Evolutionary conservation across 2,797 vertebrate species (phyloP), one percentile per base, ranked within the genome.

Genomic region (Scomberomorus guttatus): DNA sequence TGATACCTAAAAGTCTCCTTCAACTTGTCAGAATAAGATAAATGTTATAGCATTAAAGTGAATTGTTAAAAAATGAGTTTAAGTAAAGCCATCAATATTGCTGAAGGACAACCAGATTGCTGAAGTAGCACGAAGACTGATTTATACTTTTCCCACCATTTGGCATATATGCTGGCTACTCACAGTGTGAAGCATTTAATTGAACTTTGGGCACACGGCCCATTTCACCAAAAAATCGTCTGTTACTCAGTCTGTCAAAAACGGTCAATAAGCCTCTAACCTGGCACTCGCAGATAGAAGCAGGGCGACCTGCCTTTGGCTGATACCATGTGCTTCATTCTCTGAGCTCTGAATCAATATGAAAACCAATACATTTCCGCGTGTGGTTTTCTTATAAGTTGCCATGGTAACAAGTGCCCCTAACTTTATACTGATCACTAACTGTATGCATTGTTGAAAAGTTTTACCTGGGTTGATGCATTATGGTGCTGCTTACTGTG

Each of bases 151-250:
- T 72, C 75, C 67, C 61, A 72, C 60, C 48, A 77, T 85, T 92
- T 93, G 93, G 90, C 90, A 83, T 85, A 90, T 63, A 72, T 64
- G 75, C 69, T 61, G 44, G 66, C 69, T 69, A 64, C 86, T 85
- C 91, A 87, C 90, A 87, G 91, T 72, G 79, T 75, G 87, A 58
- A 27, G 69, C 79, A 85, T 90, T 87, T 90, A 93, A 94, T 92
- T 95, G 92, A 93, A 93, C 92, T 92, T 90, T 52, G 79, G 93
- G 94, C 90, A 75, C 15, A 7, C 1, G 3, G 86, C 93, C 93
- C 82, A 68, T 84, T 89, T 83, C 32, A 58, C 82, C 69, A 56
- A 89, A 87, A 91, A 84, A 29, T 91, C 86, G 39, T 92, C 92
- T 92, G 92, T 84, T 90, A 72, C 78, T 87, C 90, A 85, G 82